phyloP scores from a whole-genome alignment of 2,113 vertebrate genomes.

The Lasiurus cinereus region DNA sequence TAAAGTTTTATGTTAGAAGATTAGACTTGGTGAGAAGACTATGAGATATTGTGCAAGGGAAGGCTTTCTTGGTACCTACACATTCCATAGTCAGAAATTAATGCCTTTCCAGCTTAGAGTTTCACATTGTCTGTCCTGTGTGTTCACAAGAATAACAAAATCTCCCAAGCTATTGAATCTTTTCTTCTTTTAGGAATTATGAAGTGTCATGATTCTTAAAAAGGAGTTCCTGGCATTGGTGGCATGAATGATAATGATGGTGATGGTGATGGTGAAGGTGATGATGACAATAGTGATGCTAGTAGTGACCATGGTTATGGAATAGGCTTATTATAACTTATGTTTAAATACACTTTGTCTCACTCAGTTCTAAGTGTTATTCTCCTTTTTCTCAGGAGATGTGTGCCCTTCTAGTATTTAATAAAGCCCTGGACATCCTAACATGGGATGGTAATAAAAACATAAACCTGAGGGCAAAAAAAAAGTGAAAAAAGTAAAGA shows the following conservation, averaged over 20 bases:
- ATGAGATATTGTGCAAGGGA: background rate
- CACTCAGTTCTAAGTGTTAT: background rate
- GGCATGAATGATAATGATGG: background rate
- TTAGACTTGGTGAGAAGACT: background rate
- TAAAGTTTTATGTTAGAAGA: background rate
- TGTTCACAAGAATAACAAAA: background rate
- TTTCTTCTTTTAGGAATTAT: background rate
- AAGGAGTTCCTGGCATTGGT: background rate
- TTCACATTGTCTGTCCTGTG: background rate
- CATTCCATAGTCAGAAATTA: background rate
- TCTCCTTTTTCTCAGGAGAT: background rate
- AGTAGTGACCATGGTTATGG: rapidly evolving
- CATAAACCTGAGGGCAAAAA: background rate
- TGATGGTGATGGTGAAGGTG: background rate
- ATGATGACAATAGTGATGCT: background rate
- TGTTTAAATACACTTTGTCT: background rate
- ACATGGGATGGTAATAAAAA: background rate
- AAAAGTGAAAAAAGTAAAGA: background rate
- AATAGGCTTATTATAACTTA: background rate
- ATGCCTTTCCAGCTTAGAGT: background rate
- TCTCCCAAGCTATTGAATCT: background rate
- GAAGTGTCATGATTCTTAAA: background rate
- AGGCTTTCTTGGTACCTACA: background rate
- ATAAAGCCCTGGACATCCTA: background rate
- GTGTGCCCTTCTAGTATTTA: background rate